phyloP scores from a whole-genome alignment of 2,888 invertebrate genomes.

The Rhimphoctona megacephalus region DNA sequence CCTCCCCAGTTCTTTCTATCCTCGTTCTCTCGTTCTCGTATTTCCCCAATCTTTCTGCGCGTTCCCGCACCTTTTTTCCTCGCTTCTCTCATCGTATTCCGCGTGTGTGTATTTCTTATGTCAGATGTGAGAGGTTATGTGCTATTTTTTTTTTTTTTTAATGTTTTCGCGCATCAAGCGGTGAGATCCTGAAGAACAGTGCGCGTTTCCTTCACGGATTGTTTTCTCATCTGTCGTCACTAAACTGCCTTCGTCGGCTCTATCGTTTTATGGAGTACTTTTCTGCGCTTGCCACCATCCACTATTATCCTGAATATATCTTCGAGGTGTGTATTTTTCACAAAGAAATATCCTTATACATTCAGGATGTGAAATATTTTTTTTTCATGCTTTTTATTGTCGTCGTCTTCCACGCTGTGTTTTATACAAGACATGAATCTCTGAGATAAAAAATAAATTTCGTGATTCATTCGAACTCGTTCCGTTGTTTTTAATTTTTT shows the following conservation, averaged over 20 bases:
- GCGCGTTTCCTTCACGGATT: constrained; percentile 1
- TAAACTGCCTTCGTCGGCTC: neutral
- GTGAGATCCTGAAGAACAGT: constrained; percentile 3
- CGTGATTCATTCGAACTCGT: neutral
- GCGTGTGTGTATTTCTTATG: constrained; percentile 7
- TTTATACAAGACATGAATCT: neutral
- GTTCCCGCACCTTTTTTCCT: neutral
- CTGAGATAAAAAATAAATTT: neutral
- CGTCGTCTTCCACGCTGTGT: neutral
- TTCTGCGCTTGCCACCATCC: constrained; percentile 8
- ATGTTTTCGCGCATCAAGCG: constrained; percentile 16
- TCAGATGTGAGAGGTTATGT: constrained; percentile 21
- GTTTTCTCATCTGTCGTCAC: constrained; percentile 9
- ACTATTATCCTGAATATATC: constrained; percentile 13
- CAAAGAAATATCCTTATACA: neutral
- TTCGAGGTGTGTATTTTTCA: constrained; percentile 20
- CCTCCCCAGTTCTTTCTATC: constrained; percentile 26
- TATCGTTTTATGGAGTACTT: constrained; percentile 26
- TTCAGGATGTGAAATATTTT: neutral
- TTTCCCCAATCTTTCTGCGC: constrained; percentile 24
- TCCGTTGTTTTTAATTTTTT: neutral
- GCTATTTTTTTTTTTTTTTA: constrained; percentile 29
- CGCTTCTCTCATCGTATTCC: constrained; percentile 24
- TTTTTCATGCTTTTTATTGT: neutral
- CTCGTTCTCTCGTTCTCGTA: constrained; percentile 24